A percentile compares a stretch with the other conserved stretches of the same genome.
Conservation (phyloP, 2,113 vertebrate genomes). For the Psettodes erumei region DNA sequence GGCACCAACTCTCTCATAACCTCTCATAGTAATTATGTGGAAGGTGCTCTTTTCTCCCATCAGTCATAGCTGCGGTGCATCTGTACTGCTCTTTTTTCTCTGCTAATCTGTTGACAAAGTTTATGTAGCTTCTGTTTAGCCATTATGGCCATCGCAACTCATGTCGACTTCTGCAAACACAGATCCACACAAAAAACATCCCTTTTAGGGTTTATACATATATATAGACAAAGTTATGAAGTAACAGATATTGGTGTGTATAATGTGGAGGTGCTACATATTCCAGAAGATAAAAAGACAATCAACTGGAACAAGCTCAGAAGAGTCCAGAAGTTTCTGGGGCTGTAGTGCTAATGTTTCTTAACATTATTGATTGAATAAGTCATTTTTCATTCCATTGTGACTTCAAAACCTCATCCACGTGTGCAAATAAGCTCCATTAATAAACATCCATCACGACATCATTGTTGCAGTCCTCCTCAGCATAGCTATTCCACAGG, state of each 20-base stretch:
- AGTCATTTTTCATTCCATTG: neutral
- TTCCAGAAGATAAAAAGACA: neutral
- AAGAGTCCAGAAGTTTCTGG: too few relatives aligned
- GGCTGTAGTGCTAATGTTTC: neutral
- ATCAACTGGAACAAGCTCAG: neutral
- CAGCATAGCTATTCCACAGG: slow-evolving; percentile 8
- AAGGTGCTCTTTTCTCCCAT: neutral
- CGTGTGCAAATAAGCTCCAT: slow-evolving; percentile 22
- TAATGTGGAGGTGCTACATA: neutral
- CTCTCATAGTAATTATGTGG: slow-evolving; percentile 6
- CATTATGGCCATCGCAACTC: neutral
- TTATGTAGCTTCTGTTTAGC: neutral
- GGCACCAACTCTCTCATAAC: slow-evolving; percentile 11
- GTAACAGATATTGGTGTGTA: too few relatives aligned
- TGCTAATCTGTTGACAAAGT: neutral
- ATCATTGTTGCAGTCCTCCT: neutral
- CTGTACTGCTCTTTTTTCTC: neutral
- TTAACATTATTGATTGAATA: neutral
- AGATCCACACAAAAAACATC: neutral
- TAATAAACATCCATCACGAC: slow-evolving; percentile 20
- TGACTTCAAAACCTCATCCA: neutral
- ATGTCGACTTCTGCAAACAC: neutral
- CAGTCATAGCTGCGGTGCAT: neutral
- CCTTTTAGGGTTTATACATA: neutral
- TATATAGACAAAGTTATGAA: neutral